Percentiles rank a stretch among this genome's conserved stretches.
phyloP scores from a whole-genome alignment of 2,888 invertebrate species.

The Eristalis pertinax region DNA sequence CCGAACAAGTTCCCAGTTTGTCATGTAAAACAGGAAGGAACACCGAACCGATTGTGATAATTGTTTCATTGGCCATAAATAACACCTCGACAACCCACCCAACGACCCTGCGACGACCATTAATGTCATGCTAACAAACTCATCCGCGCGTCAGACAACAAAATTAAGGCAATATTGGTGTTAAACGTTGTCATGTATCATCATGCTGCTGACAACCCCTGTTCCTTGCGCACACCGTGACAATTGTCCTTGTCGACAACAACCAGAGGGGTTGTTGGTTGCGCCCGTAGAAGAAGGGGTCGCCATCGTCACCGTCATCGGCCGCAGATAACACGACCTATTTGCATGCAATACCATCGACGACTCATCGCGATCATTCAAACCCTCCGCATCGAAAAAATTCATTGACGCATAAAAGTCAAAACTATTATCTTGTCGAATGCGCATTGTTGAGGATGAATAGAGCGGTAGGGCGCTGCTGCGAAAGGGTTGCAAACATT shows the following conservation, averaged over 20 bases:
- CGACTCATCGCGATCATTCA: slow-evolving; percentile 26
- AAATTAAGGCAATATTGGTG: slow-evolving; percentile 68
- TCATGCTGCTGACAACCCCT: slow-evolving; percentile 62
- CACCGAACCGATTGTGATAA: slow-evolving; percentile 70
- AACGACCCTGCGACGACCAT: slow-evolving; percentile 58
- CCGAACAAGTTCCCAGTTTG: slow-evolving; percentile 41
- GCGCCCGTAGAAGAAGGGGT: slow-evolving; percentile 7
- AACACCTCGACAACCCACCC: slow-evolving; percentile 68
- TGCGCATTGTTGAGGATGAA: background rate
- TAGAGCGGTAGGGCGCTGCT: slow-evolving; percentile 24
- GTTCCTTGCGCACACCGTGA: background rate
- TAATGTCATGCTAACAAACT: slow-evolving; percentile 73
- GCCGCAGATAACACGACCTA: slow-evolving; percentile 38
- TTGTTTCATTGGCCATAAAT: slow-evolving; percentile 72
- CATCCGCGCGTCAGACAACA: slow-evolving; percentile 67
- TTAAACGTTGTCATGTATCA: slow-evolving; percentile 70
- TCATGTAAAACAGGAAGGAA: slow-evolving; percentile 69
- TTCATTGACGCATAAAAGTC: slow-evolving; percentile 73
- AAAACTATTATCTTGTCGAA: slow-evolving; percentile 51
- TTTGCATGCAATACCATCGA: slow-evolving; percentile 65
- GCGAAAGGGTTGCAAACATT: slow-evolving; percentile 40
- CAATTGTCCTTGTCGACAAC: background rate
- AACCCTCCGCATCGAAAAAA: slow-evolving; percentile 72
- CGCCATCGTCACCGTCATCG: background rate
- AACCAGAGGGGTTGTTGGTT: slow-evolving; percentile 23